Conservation (phyloP, 1,140 invertebrate genomes). For the Drosophila parabipectinata region DNA sequence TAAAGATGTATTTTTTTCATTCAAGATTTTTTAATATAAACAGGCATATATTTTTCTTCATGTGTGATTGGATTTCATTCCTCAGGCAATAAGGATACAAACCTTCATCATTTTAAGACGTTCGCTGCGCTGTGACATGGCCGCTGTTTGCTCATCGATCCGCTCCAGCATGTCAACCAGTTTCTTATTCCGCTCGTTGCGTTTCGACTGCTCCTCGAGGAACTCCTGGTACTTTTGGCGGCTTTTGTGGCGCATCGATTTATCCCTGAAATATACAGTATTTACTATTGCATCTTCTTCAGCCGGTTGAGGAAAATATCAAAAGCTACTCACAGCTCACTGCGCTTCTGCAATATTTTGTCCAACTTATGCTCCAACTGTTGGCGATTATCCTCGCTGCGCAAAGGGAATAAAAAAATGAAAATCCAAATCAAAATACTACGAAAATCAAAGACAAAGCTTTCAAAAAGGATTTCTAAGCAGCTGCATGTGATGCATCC, state of each 20-base stretch:
- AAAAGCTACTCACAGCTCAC: constrained; percentile 77
- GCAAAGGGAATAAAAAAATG: constrained; percentile 13
- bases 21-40: no score
- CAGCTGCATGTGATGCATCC: constrained; percentile 15
- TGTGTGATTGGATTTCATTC: no score
- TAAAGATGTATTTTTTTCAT: no score
- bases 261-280: constrained; percentile 56
- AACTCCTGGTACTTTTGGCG: constrained; percentile 86
- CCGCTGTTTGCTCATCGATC: constrained; percentile 85
- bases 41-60: no score
- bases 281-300: neutral
- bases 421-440: constrained; percentile 2
- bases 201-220: constrained; percentile 86
- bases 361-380: constrained; percentile 81
- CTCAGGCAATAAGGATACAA: constrained; percentile 3
- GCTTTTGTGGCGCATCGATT: constrained; percentile 84
- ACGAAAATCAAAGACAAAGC: constrained; percentile 10
- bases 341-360: constrained; percentile 76
- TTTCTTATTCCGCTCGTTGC: constrained; percentile 87
- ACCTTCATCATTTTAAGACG: constrained; percentile 86
- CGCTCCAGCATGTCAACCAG: constrained; percentile 86
- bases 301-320: neutral
- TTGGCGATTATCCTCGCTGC: constrained; percentile 79
- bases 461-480: constrained; percentile 4
- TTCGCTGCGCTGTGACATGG: constrained; percentile 87